Base-by-base conservation (phyloP, 1,140 invertebrate species). In the Gonatopus flavifemur region DNA sequence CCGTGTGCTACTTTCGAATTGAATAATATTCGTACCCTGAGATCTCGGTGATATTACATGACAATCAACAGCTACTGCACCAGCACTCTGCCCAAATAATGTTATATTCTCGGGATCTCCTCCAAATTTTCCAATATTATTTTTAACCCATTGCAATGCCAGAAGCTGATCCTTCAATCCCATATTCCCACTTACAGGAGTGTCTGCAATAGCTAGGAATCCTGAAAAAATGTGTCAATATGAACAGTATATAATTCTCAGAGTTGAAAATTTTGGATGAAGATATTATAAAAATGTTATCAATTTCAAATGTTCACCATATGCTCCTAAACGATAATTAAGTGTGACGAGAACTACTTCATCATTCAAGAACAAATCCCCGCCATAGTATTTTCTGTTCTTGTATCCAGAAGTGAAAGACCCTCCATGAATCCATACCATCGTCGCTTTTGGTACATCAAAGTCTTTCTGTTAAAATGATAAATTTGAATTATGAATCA, bases 311-410 rank as follows among this genome's bases (percentile, higher is more conserved):
- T 31, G 7, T 48, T 69, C 62, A 83, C 84, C 84, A 22, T 87
- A 72, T 49, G 84, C 72, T 48, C 83, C 83, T 8, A 87, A 70
- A 35, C 86, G 76, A 66, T 87, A 87, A 57, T 88, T 87, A 25
- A 87, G 65, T 3, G 84, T 82, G 5, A 88, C 83, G 1, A 88
- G 73, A 18, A 88, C 78, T 36, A 86, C 57, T 46, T 80, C 78
- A 31, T 83, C 74, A 55, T 79, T 69, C 50, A 81, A 46, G 2
- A 82, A 52, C 49, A 79, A 75, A 25, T 74, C 65, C 10, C 78
- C 72, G 21, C 71, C 69, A 42, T 71, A 72, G 7, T 70, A 52
- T 19, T 63, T 72, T 13, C 72, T 73, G 20, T 78, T 78, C 49
- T 76, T 80, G 35, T 71, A 72, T 24, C 82, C 80, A 22, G 61